Conservation (phyloP, 2,797 vertebrate genomes). For the Chiroxiphia lanceolata region DNA sequence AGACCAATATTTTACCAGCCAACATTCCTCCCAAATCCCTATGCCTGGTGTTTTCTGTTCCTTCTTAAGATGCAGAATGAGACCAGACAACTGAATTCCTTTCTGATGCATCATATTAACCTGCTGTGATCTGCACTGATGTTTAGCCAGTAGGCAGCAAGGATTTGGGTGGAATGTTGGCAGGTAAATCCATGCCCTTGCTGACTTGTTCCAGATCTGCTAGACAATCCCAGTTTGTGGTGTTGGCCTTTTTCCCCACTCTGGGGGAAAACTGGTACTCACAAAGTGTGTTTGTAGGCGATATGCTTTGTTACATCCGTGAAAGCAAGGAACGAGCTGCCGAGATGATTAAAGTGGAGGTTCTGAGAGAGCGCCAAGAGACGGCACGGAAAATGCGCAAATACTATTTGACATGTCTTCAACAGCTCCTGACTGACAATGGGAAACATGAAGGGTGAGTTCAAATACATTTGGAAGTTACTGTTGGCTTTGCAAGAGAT, state of each 20-base stretch:
- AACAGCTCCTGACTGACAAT: conserved; percentile 89
- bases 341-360: conserved; percentile 87
- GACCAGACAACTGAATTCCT: background rate
- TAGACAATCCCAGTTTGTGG: background rate
- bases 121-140: background rate
- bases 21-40: background rate
- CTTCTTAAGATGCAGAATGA: background rate
- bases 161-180: background rate
- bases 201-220: background rate
- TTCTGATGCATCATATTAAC: background rate
- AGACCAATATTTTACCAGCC: background rate
- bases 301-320: conserved; percentile 92
- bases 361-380: conserved; percentile 88
- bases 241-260: background rate
- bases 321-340: conserved; percentile 91
- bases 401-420: conserved; percentile 92
- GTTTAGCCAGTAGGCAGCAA: background rate
- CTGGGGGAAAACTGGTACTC: background rate
- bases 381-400: conserved; percentile 90
- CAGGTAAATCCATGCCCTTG: background rate
- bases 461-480: background rate
- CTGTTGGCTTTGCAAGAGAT: background rate
- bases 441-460: conserved; percentile 83
- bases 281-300: conserved; percentile 77
- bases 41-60: background rate